Evolutionary conservation across 2,888 invertebrate species (phyloP), one percentile per base, ranked within the genome.

Genomic region (Tenthredo mesomela): DNA sequence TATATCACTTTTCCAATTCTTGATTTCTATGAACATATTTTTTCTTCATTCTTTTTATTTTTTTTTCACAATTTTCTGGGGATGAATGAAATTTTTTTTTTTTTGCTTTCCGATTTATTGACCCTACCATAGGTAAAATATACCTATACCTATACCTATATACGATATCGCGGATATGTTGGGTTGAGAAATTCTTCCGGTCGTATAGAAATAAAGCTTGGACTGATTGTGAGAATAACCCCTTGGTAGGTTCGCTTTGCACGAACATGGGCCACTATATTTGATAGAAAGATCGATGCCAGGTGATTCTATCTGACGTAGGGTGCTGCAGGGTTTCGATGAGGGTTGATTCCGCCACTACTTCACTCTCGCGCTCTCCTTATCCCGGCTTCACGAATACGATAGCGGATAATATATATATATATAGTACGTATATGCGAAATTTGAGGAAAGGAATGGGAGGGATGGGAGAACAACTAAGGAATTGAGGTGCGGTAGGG

Each of bases 201-300:
- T 61, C 25, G 21, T 21, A 21, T 12, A 61, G 10, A 61, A 25
- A 61, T 25, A 61, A 61, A 25, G 21, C 12, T 25, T 12, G 12
- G 61, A 25, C 61, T 61, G 61, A 25, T 61, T 61, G 61, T 61
- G 25, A 25, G 61, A 21, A 29, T 25, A 61, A 61, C 61, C 61
- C 25, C 9, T 73, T 21, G 25, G 61, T 61, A 25, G 61, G 61
- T 25, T 61, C 61, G 61, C 61, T 61, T n/a, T 25, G 61, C 61
- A 10, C 40, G 71, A 43, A 73, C 21, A n/a, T 1, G 21, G 21
- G 40, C 71, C 21, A n/a, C 58, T 80, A 50, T 37, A 80, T 80
- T 80, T 80, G 80, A 80, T 80, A 40, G 80, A 80, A 80, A 80
- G 80, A 80, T 80, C 80, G 61, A 80, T 80, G 80, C 80, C 37